phyloP scores from a whole-genome alignment of 2,888 invertebrate genomes.

The Athrips mouffetella region DNA sequence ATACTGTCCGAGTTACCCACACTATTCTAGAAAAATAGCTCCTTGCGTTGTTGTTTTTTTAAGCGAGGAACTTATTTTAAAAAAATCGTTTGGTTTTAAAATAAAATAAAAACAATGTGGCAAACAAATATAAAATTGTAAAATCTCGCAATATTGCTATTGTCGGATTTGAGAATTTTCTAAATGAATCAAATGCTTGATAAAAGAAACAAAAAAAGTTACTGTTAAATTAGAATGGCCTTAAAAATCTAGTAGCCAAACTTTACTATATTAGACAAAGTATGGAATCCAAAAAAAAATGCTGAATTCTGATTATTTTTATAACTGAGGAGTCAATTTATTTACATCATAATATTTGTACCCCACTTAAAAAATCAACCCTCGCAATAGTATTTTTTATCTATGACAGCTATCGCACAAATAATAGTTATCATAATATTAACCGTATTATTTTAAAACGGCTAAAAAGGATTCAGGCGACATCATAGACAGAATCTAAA shows the following conservation, averaged over 20 bases:
- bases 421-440: constrained; percentile 10
- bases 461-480: constrained; percentile 4
- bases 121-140: too few species aligned
- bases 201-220: too few species aligned
- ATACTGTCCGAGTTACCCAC: constrained; percentile 24
- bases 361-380: not conserved
- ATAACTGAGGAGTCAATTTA: too few species aligned
- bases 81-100: not conserved
- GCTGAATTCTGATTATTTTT: too few species aligned
- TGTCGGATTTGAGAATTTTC: too few species aligned
- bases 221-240: too few species aligned
- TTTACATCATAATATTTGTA: not conserved
- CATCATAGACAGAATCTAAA: not conserved
- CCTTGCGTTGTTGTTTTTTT: not conserved
- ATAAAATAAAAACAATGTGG: not conserved
- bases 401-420: constrained; percentile 9
- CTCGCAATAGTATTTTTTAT: constrained; percentile 2
- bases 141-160: too few species aligned
- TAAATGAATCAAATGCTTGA: too few species aligned
- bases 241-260: too few species aligned
- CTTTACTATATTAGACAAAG: too few species aligned
- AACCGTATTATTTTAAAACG: not conserved
- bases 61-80: not conserved
- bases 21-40: constrained; percentile 7
- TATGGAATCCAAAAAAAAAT: too few species aligned